Percentiles rank a stretch among this genome's conserved stretches.
Conservation (phyloP, 1,140 invertebrate genomes). For the Drosophila ananassae region DNA sequence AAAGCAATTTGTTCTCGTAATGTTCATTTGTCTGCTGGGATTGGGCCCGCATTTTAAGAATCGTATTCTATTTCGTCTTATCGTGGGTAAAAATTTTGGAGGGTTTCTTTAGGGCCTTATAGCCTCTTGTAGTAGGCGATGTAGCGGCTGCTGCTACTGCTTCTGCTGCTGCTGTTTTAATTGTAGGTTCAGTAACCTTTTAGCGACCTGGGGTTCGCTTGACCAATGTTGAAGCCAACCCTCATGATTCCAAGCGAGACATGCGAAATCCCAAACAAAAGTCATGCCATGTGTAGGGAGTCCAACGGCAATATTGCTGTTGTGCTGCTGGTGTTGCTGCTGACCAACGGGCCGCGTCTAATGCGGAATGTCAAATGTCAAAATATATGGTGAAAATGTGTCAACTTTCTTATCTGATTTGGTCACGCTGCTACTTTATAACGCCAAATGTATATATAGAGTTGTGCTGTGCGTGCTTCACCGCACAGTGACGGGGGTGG, state of each 20-base stretch:
- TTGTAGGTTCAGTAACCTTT: conserved; percentile 81
- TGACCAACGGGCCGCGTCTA: conserved; percentile 82
- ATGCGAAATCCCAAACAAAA: conserved; percentile 77
- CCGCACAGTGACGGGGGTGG: conserved; percentile 62
- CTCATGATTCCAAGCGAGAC: conserved; percentile 63
- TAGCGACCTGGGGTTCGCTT: conserved; percentile 52
- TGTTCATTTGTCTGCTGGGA: conserved; percentile 48
- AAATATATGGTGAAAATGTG: conserved; percentile 84
- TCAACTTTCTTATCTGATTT: conserved; percentile 84
- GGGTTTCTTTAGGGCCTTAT: conserved; percentile 30
- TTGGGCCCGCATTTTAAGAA: conserved; percentile 52
- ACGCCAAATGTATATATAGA: conserved; percentile 72
- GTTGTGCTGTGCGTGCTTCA: conserved; percentile 73
- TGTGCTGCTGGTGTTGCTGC: conserved; percentile 24
- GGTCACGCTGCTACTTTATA: conserved; percentile 84
- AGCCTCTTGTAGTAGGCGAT: neutral
- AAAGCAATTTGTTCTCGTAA: conserved; percentile 53
- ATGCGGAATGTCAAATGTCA: conserved; percentile 84
- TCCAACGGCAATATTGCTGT: conserved; percentile 3
- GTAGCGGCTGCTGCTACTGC: conserved; percentile 5
- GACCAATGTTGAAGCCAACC: conserved; percentile 55
- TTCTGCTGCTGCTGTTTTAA: conserved; percentile 56
- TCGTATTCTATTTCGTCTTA: neutral
- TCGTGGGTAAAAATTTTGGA: conserved; percentile 1
- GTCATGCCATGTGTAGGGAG: conserved; percentile 51